Conservation (phyloP, 2,888 invertebrate species). For the Lissocephala sabroskyi region DNA sequence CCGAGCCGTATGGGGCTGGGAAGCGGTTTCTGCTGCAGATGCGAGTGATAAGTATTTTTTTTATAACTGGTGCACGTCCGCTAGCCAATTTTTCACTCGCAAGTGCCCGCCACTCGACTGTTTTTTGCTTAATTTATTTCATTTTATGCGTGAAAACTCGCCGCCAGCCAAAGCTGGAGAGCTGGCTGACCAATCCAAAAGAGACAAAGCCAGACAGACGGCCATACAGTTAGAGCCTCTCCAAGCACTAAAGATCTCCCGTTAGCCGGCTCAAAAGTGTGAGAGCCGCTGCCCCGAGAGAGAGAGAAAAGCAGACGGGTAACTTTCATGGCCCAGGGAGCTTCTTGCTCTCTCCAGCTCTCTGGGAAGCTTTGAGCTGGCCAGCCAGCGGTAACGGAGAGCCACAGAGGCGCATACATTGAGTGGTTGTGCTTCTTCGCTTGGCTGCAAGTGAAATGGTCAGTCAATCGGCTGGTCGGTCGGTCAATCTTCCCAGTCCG, state of each 20-base stretch:
- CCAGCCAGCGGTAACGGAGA: not conserved
- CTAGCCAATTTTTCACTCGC: no score
- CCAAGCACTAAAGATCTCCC: not conserved
- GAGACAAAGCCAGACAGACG: constrained; percentile 3
- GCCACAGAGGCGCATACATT: no score
- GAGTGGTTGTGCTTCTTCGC: no score
- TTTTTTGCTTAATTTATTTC: constrained; percentile 40
- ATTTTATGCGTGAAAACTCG: constrained; percentile 55
- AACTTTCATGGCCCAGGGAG: not conserved
- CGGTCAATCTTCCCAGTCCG: constrained; percentile 23
- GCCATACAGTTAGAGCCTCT: constrained; percentile 32
- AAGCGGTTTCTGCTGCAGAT: no score
- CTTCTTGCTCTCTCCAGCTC: constrained; percentile 22
- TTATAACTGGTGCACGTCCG: constrained; percentile 23
- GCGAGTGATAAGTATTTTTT: no score
- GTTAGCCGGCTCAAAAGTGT: not conserved
- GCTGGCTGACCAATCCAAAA: constrained; percentile 10
- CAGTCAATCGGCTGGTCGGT: constrained; percentile 52
- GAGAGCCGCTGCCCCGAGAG: no score
- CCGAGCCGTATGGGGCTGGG: no score
- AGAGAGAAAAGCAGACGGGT: not conserved
- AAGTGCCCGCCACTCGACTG: no score
- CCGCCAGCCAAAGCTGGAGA: constrained; percentile 39
- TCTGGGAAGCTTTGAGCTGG: constrained; percentile 15
- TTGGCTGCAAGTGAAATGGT: constrained; percentile 48